A percentile compares a stretch with the other conserved stretches of the same genome.
These are phyloP conservation scores for Cancer borealis DNA, from an alignment of 2,888 invertebrate genomes.

Conservation along the genomic window DNA sequence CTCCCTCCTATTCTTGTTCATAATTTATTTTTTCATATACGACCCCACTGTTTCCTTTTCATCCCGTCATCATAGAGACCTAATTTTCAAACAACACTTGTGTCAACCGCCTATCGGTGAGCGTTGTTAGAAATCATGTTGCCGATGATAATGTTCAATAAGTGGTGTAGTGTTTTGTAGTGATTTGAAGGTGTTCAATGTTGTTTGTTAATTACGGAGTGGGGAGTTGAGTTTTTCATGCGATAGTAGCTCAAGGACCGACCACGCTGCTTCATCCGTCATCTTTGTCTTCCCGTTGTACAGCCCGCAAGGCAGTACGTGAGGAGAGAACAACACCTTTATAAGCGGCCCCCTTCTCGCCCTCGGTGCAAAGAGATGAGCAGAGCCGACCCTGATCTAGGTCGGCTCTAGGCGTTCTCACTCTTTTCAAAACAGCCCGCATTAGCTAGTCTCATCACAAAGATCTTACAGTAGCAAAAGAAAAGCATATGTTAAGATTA, in stretches of 20 bases:
- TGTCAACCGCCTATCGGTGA: conserved; percentile 45
- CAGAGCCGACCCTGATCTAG: conserved; percentile 4
- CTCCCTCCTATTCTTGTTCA: conserved; percentile 59
- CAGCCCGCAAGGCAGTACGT: conserved; percentile 62
- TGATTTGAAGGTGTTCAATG: conserved; percentile 43
- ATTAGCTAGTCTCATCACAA: conserved; percentile 60
- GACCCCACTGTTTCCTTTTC: conserved; percentile 42
- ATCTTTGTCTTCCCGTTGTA: conserved; percentile 67
- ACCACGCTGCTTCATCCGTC: conserved; percentile 65
- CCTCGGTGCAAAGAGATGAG: conserved; percentile 32
- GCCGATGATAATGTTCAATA: background rate
- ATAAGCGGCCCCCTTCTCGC: conserved; percentile 50
- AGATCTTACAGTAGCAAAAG: conserved; percentile 48
- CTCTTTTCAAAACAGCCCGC: conserved; percentile 62
- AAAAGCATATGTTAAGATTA: conserved; percentile 50
- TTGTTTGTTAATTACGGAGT: conserved; percentile 68
- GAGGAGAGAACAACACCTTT: conserved; percentile 66
- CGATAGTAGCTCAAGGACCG: conserved; percentile 72
- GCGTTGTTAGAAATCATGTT: conserved; percentile 37
- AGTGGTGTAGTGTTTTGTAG: conserved; percentile 34
- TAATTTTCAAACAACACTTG: conserved; percentile 64
- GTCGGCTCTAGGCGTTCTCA: conserved; percentile 34
- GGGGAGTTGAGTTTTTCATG: conserved; percentile 62
- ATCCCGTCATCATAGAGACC: conserved; percentile 42
- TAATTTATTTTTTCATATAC: conserved; percentile 54